A percentile compares a stretch with the other conserved stretches of the same genome.
Conservation (phyloP, 2,113 vertebrate species). For the Marmota flaviventris region DNA sequence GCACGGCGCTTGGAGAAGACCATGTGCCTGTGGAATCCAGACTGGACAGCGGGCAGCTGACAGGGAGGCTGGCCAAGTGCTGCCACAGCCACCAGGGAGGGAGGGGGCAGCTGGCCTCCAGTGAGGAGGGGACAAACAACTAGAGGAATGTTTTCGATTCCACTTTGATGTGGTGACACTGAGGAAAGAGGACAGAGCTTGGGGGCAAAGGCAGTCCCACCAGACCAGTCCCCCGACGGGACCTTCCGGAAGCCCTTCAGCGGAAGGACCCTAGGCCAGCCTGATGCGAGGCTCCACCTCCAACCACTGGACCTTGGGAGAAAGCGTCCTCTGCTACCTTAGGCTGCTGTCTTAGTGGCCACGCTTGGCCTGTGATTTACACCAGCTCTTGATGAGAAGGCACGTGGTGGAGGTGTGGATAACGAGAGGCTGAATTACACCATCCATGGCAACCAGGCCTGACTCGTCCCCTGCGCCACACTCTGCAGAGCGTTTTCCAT, state of each 20-base stretch:
- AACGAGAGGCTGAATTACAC: slow-evolving; percentile 49
- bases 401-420: slow-evolving; percentile 6
- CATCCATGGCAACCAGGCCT: slow-evolving; percentile 21
- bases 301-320: not conserved
- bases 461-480: slow-evolving; percentile 12
- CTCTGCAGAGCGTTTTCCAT: not conserved
- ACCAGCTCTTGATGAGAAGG: slow-evolving; percentile 12
- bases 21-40: not conserved
- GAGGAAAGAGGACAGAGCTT: not conserved
- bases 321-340: not conserved
- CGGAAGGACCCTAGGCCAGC: not conserved
- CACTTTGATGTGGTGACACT: not conserved
- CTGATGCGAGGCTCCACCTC: not conserved
- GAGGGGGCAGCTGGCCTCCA: not conserved
- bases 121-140: not conserved
- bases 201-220: not conserved
- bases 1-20: not conserved
- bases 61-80: not conserved
- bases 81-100: not conserved
- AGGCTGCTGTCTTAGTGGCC: slow-evolving; percentile 9
- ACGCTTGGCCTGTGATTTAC: slow-evolving; percentile 36
- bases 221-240: not conserved
- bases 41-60: not conserved
- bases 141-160: not conserved
- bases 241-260: not conserved